Evolutionary conservation across 2,888 invertebrate species (phyloP).

Genomic region (Zele albiditarsus): DNA sequence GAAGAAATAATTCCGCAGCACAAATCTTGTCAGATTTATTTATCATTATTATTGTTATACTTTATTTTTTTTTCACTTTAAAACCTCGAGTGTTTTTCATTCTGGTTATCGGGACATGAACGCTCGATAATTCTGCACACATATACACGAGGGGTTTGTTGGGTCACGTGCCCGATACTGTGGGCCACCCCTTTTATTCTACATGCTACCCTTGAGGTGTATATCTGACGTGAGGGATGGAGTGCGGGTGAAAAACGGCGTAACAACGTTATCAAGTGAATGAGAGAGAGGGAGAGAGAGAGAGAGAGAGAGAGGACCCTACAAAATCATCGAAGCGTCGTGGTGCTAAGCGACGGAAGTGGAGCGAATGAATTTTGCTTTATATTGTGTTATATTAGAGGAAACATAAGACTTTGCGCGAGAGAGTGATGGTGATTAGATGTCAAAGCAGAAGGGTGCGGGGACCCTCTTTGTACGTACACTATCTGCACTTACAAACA

Average conservation of each 20-base stretch:
- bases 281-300: neutral
- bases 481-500: conserved; percentile 19
- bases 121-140: conserved; percentile 1
- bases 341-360: conserved; percentile 71
- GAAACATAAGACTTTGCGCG: neutral
- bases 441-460: conserved; percentile 15
- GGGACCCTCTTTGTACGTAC: conserved; percentile 7
- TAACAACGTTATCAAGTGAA: neutral
- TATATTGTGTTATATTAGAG: conserved; percentile 12
- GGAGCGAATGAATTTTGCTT: conserved; percentile 62
- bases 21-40: neutral
- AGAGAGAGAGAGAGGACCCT: neutral
- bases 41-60: neutral
- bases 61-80: neutral
- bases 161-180: neutral
- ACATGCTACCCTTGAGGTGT: neutral
- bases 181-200: neutral
- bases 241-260: neutral
- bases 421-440: conserved; percentile 27
- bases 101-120: neutral
- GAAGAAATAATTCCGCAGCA: neutral
- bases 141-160: neutral
- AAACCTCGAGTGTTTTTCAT: neutral
- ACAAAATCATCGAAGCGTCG: conserved; percentile 65
- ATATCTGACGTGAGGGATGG: neutral